phyloP scores from a whole-genome alignment of 1,140 invertebrate genomes.

The Drosophila triauraria region DNA sequence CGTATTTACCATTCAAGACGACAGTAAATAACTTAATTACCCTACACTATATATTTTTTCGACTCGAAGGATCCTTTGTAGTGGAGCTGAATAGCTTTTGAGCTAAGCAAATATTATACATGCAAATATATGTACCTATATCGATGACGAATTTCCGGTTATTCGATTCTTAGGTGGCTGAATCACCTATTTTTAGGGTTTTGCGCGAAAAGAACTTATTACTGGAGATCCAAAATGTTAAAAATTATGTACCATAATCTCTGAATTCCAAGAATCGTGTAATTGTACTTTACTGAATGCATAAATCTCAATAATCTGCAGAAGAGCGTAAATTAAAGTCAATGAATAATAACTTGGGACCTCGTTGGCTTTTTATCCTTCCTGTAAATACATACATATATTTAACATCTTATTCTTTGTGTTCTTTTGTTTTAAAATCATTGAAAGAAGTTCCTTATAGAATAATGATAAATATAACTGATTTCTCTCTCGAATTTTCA shows the following conservation, averaged over 20 bases:
- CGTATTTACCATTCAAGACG: background rate
- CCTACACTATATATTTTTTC: background rate
- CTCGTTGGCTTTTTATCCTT: constrained; percentile 12
- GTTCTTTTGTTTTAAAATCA: background rate
- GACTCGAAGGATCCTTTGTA: constrained; percentile 3
- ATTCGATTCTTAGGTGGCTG: constrained; percentile 10
- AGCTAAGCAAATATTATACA: background rate
- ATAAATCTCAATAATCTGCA: constrained; percentile 36
- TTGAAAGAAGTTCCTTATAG: background rate
- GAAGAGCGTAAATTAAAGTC: constrained; percentile 19
- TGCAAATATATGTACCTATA: background rate
- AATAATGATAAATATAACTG: background rate
- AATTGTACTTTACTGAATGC: constrained; percentile 15
- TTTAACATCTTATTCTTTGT: background rate
- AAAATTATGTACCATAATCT: background rate
- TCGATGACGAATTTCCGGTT: constrained; percentile 35
- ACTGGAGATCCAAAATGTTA: background rate
- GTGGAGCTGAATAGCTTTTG: background rate
- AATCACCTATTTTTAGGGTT: constrained; percentile 4
- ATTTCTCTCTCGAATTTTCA: no score
- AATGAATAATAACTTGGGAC: constrained; percentile 9
- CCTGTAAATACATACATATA: background rate
- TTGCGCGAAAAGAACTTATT: no score
- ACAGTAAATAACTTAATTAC: constrained; percentile 4
- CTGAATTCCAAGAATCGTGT: background rate